Evolutionary conservation across 2,797 vertebrate genomes (phyloP), one percentile per base, ranked within the genome.

Genomic region (Melanotaenia boesemani): DNA sequence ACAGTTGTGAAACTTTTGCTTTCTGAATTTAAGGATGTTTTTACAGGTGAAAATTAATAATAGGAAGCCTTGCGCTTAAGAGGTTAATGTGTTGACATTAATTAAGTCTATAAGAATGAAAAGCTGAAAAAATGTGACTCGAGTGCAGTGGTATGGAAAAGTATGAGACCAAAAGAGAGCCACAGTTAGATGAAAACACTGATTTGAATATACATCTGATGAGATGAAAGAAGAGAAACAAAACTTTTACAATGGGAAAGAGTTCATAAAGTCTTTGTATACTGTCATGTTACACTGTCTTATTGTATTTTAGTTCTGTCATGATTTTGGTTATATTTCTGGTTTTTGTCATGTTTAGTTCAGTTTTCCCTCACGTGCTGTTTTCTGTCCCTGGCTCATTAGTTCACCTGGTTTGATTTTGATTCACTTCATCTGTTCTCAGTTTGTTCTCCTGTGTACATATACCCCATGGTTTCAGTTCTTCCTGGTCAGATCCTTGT

Each of bases 41-140:
- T 74, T 39, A 36, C 50, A 74, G 67, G 57, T 66, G 57, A 20
- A 37, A 63, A 55, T 30, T 63, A 65, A 57, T 37, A n/a, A 57
- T 3, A 68, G 24, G 50, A 55, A 48, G 60, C 22, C 30, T 34
- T 12, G 22, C 34, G 50, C 24, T 55, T 41, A 55, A 55, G 20
- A 37, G 2, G 55, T n/a, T 8, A 48, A 48, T 48, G 46, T 62
- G 50, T 24, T n/a, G 60, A 26, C 22, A 59, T 67, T 52, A 60
- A 64, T 55, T 46, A 59, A 64, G 24, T 64, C 32, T n/a, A n/a
- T 50, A 20, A 20, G 44, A 77, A 50, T 26, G 36, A 67, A 59
- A 71, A 50, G 2, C 18, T 46, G 44, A 46, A 16, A n/a, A 32
- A 61, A 9, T 13, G 60, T 64, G 18, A 36, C 36, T 18, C 0